Conservation (phyloP, 2,888 invertebrate genomes). For the Xestia ashworthii region DNA sequence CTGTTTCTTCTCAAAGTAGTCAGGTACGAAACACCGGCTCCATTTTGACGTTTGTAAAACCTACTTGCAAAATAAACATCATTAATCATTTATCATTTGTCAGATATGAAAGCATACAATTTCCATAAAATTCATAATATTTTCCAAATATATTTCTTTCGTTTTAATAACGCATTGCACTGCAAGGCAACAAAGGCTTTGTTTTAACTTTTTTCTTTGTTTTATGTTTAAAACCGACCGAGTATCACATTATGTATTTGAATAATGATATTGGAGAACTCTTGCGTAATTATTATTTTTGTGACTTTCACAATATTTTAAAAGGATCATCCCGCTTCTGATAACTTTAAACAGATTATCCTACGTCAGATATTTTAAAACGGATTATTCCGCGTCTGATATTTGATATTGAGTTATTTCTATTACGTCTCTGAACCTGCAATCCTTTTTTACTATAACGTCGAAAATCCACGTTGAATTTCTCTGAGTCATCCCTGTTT, state of each 20-base stretch:
- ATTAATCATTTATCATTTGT: no score
- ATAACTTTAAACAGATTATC: neutral
- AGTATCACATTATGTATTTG: neutral
- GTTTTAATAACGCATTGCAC: neutral
- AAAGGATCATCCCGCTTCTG: neutral
- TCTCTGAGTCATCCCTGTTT: conserved; percentile 16
- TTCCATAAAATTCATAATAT: neutral
- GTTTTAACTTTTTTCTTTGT: conserved; percentile 5
- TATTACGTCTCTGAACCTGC: neutral
- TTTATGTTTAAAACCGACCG: neutral
- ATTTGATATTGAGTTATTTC: neutral
- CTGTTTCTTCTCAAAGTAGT: no score
- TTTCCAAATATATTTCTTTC: neutral
- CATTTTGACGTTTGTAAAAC: no score
- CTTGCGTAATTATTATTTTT: neutral
- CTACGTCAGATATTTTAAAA: neutral
- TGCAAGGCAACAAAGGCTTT: conserved; percentile 16
- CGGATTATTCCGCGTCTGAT: neutral
- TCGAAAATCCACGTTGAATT: conserved; percentile 10
- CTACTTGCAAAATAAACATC: no score
- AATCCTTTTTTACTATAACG: neutral
- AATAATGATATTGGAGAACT: neutral
- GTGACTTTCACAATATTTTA: conserved; percentile 12
- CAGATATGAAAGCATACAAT: neutral
- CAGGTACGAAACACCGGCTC: no score